These are phyloP conservation scores for Eurosta solidaginis DNA, from an alignment of 1,140 invertebrate species.

Conservation along the genomic window DNA sequence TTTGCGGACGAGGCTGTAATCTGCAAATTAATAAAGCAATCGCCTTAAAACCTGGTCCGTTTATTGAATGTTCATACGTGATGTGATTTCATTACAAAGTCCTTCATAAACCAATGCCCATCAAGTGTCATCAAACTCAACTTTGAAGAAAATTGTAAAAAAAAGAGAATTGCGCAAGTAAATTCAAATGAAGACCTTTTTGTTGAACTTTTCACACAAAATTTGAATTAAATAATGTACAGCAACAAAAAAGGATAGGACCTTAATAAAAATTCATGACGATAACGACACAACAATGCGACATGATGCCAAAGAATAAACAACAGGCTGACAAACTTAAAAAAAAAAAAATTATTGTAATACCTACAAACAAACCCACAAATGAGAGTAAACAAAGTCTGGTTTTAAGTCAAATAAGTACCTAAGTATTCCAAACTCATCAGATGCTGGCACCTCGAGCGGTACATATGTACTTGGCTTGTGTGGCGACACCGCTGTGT, in stretches of 20 bases:
- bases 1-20: too few relatives aligned
- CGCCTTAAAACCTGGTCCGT: too few relatives aligned
- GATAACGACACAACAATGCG: not conserved
- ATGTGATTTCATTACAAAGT: too few relatives aligned
- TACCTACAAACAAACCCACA: not conserved
- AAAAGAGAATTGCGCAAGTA: not conserved
- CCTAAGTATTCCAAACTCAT: not conserved
- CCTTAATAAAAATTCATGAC: conserved; percentile 20
- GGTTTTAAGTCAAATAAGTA: not conserved
- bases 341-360: too few relatives aligned
- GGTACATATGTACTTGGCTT: too few relatives aligned
- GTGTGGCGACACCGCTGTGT: too few relatives aligned
- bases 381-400: not conserved
- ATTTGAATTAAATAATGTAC: conserved; percentile 24
- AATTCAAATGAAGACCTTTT: not conserved
- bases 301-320: not conserved
- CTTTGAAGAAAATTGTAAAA: too few relatives aligned
- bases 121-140: too few relatives aligned
- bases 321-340: not conserved
- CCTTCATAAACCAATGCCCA: too few relatives aligned
- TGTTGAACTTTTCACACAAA: not conserved
- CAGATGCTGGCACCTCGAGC: conserved; percentile 1
- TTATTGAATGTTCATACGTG: too few relatives aligned
- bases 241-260: not conserved
- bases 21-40: too few relatives aligned